Base-by-base conservation (phyloP, 2,113 vertebrate species). In the Tauraco erythrolophus region DNA sequence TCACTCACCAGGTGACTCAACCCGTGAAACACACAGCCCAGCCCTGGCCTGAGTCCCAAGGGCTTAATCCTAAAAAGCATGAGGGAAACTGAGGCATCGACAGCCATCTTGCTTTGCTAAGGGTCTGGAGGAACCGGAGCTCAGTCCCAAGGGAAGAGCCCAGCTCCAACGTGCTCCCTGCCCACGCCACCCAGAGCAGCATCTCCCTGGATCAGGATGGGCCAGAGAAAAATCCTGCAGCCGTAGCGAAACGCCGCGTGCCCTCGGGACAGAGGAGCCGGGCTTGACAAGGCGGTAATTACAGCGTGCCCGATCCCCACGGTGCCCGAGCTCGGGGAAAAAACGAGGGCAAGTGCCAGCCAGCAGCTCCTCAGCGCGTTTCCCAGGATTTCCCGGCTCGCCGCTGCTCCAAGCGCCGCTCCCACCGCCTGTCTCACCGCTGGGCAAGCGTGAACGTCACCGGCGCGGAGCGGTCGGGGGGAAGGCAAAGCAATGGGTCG, bases 391-490 rank as follows among this genome's bases (percentile, higher is more conserved):
- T 43, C 41, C 11, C 31, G 45, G 56, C 81, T 81, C 9, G 0
- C 7, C 2, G 4, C 8, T 0, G 0, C 21, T 51, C 19, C 81
- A 9, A 22, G 3, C 0, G 0, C 45, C 4, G 45, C 53, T 64
- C 45, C 37, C 4, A 0, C 0, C 3, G 4, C 89, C 39, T 0
- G 0, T 5, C n/a, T 71, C 19, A 1, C 33, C 9, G 5, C 41
- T 6, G 14, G 14, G 37, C 1, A 0, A 28, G 64, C 62, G 17
- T 2, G 1, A 50, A 13, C 5, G 1, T 19, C 4, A 1, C 41
- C 14, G 4, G 2, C 0, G 0, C 0, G 0, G 30, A 48, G 2
- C 2, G 3, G 25, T 7, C 31, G 69, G 14, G 0, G 1, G 23
- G 41, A 41, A 37, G 75, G 51, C 2, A 4, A 76, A 76, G 62